Percentiles rank a stretch among this genome's conserved stretches.
Conservation (phyloP, 2,797 vertebrate species). For the Liasis olivaceus region DNA sequence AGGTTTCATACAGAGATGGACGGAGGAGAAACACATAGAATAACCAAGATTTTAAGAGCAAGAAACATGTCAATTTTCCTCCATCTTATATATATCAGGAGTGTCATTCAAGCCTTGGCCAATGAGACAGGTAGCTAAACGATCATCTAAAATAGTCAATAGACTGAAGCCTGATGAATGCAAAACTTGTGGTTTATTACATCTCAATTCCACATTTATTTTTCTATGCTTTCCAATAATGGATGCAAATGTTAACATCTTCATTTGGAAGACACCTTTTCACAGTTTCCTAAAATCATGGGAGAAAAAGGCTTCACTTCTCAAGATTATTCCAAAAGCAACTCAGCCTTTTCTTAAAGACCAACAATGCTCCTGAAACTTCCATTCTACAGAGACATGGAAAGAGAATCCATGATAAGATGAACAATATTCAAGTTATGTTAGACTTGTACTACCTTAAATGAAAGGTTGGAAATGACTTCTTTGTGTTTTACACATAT, state of each 20-base stretch:
- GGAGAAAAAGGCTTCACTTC: background rate
- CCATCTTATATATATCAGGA: constrained; percentile 36
- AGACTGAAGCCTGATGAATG: constrained; percentile 33
- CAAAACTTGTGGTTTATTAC: background rate
- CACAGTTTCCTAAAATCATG: background rate
- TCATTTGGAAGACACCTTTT: background rate
- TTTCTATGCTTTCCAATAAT: constrained; percentile 15
- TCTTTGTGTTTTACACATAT: background rate
- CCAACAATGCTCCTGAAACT: background rate
- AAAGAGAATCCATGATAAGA: background rate
- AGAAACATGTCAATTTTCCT: constrained; percentile 47
- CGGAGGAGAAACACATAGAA: constrained; percentile 54
- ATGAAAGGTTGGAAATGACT: background rate
- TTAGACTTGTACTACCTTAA: background rate
- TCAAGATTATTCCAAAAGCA: background rate
- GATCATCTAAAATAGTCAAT: background rate
- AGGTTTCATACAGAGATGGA: constrained; percentile 58
- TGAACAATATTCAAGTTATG: background rate
- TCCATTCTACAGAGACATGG: background rate
- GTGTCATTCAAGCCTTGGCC: background rate
- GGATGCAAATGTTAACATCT: background rate
- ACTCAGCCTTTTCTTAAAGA: background rate
- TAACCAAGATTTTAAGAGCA: constrained; percentile 36
- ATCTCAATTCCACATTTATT: background rate
- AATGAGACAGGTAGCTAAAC: background rate